Conservation (phyloP, 2,113 vertebrate species). For the Martes martes region DNA sequence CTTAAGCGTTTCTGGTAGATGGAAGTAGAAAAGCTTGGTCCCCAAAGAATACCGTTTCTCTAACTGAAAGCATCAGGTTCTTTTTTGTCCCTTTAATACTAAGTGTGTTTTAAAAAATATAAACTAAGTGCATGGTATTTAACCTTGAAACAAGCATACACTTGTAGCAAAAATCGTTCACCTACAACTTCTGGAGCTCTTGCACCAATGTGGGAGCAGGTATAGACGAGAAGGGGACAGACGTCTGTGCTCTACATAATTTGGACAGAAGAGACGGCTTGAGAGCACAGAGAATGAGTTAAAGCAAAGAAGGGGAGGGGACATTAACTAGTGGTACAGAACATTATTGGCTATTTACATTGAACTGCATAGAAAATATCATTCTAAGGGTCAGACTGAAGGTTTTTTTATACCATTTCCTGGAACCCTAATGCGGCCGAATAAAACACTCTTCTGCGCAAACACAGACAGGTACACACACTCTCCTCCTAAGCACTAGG, state of each 20-base stretch:
- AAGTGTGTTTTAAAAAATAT: neutral
- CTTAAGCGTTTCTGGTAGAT: neutral
- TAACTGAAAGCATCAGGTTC: neutral
- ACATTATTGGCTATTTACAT: neutral
- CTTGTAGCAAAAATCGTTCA: neutral
- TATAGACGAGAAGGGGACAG: accelerated
- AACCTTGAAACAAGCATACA: neutral
- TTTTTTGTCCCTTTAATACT: neutral
- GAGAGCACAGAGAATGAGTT: neutral
- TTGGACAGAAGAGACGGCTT: neutral
- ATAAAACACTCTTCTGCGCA: neutral
- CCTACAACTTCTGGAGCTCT: neutral
- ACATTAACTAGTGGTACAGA: neutral
- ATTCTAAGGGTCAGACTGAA: neutral
- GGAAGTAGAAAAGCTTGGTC: neutral
- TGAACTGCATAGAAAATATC: neutral
- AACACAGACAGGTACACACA: neutral
- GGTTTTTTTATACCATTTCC: neutral
- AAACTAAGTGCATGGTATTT: neutral
- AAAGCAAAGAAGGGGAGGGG: neutral
- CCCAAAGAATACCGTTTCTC: neutral
- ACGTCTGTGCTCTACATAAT: neutral
- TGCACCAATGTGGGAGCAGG: neutral
- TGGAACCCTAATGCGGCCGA: neutral
- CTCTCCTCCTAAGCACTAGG: neutral